Conservation (phyloP, 2,113 vertebrate species). For the Rostratula benghalensis region DNA sequence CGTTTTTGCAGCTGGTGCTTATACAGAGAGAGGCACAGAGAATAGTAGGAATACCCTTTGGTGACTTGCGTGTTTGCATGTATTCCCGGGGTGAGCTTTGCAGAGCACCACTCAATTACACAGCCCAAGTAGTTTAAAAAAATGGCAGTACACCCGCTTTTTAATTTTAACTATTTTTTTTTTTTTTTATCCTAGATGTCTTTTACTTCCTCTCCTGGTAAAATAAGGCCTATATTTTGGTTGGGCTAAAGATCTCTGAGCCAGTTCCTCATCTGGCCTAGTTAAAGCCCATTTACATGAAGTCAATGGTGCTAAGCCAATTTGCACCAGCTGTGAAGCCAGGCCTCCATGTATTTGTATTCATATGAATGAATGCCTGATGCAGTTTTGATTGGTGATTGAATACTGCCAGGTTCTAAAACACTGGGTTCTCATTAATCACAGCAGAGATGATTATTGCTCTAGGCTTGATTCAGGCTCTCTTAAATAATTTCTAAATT, state of each 20-base stretch:
- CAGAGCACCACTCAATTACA: not conserved
- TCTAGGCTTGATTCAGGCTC: not conserved
- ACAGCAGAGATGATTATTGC: constrained; percentile 17
- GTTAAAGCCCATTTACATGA: constrained; percentile 18
- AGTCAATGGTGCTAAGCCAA: constrained; percentile 10
- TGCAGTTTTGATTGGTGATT: constrained; percentile 6
- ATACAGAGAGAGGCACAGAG: not conserved
- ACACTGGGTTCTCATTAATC: constrained; percentile 23
- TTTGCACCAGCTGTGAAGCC: constrained; percentile 32
- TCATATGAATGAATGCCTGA: constrained; percentile 11
- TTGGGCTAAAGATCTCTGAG: not conserved
- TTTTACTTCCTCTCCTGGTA: not conserved
- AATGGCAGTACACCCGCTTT: not conserved
- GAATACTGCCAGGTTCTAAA: constrained; percentile 5
- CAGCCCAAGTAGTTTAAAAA: not conserved
- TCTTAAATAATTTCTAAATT: not conserved
- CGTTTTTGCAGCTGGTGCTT: constrained; percentile 21
- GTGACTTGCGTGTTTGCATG: not conserved
- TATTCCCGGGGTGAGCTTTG: not conserved
- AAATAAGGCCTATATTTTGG: not conserved
- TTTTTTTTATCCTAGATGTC: not conserved
- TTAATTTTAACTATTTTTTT: not conserved
- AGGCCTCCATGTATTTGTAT: not conserved
- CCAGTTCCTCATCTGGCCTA: not conserved
- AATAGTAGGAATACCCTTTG: not conserved